These are phyloP conservation scores for Trachemys scripta DNA, from an alignment of 2,113 vertebrate species.

Conservation along the genomic window DNA sequence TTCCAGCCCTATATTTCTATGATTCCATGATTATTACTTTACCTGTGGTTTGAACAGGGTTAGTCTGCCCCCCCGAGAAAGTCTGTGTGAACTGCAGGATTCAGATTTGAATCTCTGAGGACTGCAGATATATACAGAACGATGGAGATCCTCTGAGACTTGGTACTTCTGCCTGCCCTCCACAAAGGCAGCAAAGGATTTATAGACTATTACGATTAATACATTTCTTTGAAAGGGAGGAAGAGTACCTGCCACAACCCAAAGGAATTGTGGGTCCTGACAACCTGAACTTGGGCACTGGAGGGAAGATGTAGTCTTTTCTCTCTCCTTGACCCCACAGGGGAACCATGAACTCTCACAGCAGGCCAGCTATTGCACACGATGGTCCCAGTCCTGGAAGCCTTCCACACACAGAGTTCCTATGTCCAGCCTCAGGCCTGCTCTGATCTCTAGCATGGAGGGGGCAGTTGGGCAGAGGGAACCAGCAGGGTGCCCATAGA, in stretches of 20 bases:
- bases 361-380: neutral
- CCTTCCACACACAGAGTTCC: neutral
- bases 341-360: neutral
- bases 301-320: slow-evolving; percentile 10
- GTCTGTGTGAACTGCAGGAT: slow-evolving; percentile 21
- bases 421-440: neutral
- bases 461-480: neutral
- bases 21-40: slow-evolving; percentile 13
- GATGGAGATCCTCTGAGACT: slow-evolving; percentile 62
- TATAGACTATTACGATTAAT: slow-evolving; percentile 69
- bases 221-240: slow-evolving; percentile 47
- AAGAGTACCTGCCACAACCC: slow-evolving; percentile 67
- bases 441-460: neutral
- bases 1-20: neutral
- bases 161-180: slow-evolving; percentile 58
- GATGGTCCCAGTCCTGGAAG: neutral
- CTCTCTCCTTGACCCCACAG: neutral
- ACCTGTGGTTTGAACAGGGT: slow-evolving; percentile 42
- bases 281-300: neutral
- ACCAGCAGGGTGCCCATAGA: neutral
- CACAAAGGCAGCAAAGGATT: slow-evolving; percentile 37
- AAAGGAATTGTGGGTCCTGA: slow-evolving; percentile 33
- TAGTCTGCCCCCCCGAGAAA: slow-evolving; percentile 40
- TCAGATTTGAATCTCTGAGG: slow-evolving; percentile 17
- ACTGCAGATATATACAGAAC: slow-evolving; percentile 43